Evolutionary conservation across 2,113 vertebrate genomes (phyloP).

Genomic region (Balaenoptera acutorostrata): DNA sequence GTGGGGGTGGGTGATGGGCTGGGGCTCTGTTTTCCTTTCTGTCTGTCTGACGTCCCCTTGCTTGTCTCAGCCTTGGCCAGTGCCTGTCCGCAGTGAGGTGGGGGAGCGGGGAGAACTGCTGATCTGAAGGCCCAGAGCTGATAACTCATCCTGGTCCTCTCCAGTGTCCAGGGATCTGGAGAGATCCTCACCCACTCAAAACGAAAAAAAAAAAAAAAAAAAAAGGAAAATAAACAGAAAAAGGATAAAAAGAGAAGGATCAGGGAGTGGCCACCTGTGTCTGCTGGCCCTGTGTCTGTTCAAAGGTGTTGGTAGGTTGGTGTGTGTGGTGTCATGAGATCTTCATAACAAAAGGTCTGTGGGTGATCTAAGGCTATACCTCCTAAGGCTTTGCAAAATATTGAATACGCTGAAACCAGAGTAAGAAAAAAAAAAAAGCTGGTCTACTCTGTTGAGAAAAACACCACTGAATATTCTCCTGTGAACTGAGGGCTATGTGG

Average conservation of each 20-base stretch:
- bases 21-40: not conserved
- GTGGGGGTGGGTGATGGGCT: not conserved
- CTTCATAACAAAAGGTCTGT: not conserved
- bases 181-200: not conserved
- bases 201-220: not conserved
- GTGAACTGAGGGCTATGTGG: not conserved
- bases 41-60: not conserved
- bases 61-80: not conserved
- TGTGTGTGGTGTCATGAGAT: not conserved
- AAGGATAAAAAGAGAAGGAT: not conserved
- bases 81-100: accelerated
- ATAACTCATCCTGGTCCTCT: not conserved
- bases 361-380: not conserved
- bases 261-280: not conserved
- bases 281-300: not conserved
- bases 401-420: conserved; percentile 20
- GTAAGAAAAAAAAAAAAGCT: not conserved
- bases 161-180: not conserved
- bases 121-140: not conserved
- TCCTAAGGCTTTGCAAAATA: conserved; percentile 64
- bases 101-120: not conserved
- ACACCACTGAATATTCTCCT: not conserved
- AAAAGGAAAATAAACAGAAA: not conserved
- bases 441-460: not conserved
- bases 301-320: too few species aligned